Evolutionary conservation across 1,140 invertebrate species (phyloP).

Genomic region (Tetramorium alpestre): DNA sequence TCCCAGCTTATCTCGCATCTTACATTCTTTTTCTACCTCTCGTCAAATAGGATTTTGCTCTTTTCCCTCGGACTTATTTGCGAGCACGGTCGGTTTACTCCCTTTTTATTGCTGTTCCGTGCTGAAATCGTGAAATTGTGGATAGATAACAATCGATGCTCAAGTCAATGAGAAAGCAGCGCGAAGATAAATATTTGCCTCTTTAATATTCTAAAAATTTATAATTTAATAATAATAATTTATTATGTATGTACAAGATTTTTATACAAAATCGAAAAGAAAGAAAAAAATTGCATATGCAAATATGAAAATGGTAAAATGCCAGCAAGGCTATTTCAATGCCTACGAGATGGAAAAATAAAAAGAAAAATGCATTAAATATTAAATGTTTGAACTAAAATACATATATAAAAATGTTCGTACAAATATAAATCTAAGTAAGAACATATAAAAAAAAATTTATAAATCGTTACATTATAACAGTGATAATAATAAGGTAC

Average conservation of each 20-base stretch:
- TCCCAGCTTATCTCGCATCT: constrained; percentile 13
- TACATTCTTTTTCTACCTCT: constrained; percentile 24
- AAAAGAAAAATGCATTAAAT: not conserved
- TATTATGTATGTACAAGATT: not conserved
- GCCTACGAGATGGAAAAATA: not conserved
- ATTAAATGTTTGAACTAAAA: not conserved
- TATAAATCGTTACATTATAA: not conserved
- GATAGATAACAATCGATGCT: not conserved
- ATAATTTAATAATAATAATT: not conserved
- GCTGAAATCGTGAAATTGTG: not conserved
- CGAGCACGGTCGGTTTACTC: not conserved
- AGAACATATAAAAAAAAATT: not conserved
- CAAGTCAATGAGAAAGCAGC: not conserved
- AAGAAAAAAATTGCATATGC: not conserved
- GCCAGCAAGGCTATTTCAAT: not conserved
- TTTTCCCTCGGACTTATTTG: constrained; percentile 21
- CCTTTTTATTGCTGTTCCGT: not conserved
- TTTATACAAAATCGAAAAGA: not conserved
- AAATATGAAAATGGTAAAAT: not conserved
- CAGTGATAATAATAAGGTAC: not conserved
- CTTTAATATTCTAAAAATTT: not conserved
- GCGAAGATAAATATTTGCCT: not conserved
- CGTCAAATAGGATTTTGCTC: constrained; percentile 42
- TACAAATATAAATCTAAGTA: not conserved
- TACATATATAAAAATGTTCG: not conserved